Evolutionary conservation across 2,797 vertebrate genomes (phyloP).

Genomic region (Lemur catta): DNA sequence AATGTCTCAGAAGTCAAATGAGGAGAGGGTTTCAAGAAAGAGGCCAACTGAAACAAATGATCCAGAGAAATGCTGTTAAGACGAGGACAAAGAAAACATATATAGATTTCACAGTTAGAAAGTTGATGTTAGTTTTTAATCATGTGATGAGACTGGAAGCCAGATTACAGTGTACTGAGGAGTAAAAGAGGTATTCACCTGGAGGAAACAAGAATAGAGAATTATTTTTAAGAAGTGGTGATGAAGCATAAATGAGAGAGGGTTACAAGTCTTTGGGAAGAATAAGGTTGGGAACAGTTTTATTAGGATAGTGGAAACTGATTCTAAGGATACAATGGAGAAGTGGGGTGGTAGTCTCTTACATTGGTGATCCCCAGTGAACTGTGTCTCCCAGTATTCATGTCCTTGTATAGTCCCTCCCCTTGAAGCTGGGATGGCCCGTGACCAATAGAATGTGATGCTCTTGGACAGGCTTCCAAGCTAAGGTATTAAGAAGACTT

Average conservation of each 20-base stretch:
- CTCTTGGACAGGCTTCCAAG: not conserved
- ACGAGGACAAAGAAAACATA: not conserved
- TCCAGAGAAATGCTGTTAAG: not conserved
- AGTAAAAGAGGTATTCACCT: not conserved
- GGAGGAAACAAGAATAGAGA: not conserved
- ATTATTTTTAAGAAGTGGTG: not conserved
- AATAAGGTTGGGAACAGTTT: not conserved
- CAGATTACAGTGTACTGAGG: not conserved
- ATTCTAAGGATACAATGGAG: not conserved
- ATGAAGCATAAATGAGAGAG: not conserved
- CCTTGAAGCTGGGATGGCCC: not conserved
- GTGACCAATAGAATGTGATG: not conserved
- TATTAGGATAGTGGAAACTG: not conserved
- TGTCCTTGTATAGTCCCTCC: not conserved
- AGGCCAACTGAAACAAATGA: conserved; percentile 23
- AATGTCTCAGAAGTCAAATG: not conserved
- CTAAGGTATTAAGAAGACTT: not conserved
- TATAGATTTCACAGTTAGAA: not conserved
- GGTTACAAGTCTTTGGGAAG: not conserved
- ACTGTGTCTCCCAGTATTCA: not conserved
- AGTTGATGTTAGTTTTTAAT: not conserved
- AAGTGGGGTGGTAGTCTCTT: not conserved
- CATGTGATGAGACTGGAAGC: not conserved
- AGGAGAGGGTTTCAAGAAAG: not conserved
- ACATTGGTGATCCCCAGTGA: not conserved